Conservation (phyloP, 2,113 vertebrate genomes). For the Clarias macrocephalus region DNA sequence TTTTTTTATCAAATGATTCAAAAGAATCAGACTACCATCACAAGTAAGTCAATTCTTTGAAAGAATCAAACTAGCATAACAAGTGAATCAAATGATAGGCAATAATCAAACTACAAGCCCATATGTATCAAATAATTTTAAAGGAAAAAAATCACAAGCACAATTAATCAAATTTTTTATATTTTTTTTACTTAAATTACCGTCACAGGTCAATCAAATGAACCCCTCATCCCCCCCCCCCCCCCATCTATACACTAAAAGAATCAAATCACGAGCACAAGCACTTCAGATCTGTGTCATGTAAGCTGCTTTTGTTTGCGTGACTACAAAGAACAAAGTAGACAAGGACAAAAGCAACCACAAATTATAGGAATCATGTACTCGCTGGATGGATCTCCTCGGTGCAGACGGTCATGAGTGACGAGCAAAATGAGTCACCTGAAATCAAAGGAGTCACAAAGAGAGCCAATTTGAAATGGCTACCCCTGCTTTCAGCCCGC, state of each 20-base stretch:
- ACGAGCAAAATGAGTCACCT: slow-evolving; percentile 73
- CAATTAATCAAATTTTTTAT: too few relatives aligned
- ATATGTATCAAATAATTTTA: too few relatives aligned
- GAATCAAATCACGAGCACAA: background rate
- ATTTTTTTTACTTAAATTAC: too few relatives aligned
- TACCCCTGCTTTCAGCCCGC: slow-evolving; percentile 68
- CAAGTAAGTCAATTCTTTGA: background rate
- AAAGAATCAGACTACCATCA: background rate
- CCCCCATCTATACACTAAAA: background rate
- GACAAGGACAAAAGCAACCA: slow-evolving; percentile 57
- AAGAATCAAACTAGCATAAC: background rate
- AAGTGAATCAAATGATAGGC: background rate
- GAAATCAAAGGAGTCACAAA: slow-evolving; percentile 75
- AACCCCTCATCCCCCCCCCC: too few relatives aligned
- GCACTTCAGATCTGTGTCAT: slow-evolving; percentile 34
- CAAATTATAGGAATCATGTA: slow-evolving; percentile 75
- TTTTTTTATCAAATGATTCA: background rate
- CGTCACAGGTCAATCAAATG: background rate
- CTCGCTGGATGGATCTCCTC: slow-evolving; percentile 66
- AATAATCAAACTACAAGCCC: too few relatives aligned
- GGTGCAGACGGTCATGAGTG: slow-evolving; percentile 70
- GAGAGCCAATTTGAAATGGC: slow-evolving; percentile 74
- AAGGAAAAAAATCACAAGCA: too few relatives aligned
- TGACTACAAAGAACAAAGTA: slow-evolving; percentile 64
- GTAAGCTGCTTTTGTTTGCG: slow-evolving; percentile 57